A percentile compares a stretch with the other conserved stretches of the same genome.
These are phyloP conservation scores for Penaeus indicus DNA, from an alignment of 1,140 invertebrate species.

Conservation along the genomic window DNA sequence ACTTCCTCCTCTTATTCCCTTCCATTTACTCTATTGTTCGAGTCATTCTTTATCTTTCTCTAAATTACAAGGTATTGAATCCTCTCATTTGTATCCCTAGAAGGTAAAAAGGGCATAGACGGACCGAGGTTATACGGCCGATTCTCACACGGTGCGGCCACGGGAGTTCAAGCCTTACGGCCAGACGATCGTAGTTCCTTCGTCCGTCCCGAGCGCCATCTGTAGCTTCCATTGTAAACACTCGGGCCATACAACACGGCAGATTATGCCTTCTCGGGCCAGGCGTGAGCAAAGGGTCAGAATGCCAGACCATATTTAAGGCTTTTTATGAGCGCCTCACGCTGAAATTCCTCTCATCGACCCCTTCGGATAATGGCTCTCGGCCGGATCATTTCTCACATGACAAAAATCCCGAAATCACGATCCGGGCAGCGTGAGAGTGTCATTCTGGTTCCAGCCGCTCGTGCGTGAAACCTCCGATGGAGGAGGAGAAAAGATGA, in stretches of 20 bases:
- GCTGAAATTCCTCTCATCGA: no score
- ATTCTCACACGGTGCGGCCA: not conserved
- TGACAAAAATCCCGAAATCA: no score
- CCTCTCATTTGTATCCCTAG: constrained; percentile 21
- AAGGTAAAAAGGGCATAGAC: not conserved
- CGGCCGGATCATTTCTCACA: no score
- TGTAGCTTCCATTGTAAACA: constrained; percentile 36
- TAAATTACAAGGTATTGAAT: constrained; percentile 43
- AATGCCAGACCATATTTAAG: not conserved
- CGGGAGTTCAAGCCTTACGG: not conserved
- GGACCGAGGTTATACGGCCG: not conserved
- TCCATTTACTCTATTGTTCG: constrained; percentile 38
- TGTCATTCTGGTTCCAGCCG: no score
- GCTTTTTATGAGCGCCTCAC: no score
- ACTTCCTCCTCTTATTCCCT: constrained; percentile 27
- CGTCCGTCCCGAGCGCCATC: not conserved
- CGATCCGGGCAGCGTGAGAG: no score
- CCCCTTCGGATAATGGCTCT: no score
- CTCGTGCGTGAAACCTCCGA: no score
- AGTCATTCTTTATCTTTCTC: constrained; percentile 32
- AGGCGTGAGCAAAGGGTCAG: constrained; percentile 28
- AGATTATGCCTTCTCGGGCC: constrained; percentile 12
- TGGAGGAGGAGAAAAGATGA: not conserved
- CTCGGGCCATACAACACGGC: constrained; percentile 26
- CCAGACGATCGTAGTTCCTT: not conserved